Evolutionary conservation across 2,113 vertebrate species (phyloP), one percentile per base, ranked within the genome.

Genomic region (Serilophus lunatus): DNA sequence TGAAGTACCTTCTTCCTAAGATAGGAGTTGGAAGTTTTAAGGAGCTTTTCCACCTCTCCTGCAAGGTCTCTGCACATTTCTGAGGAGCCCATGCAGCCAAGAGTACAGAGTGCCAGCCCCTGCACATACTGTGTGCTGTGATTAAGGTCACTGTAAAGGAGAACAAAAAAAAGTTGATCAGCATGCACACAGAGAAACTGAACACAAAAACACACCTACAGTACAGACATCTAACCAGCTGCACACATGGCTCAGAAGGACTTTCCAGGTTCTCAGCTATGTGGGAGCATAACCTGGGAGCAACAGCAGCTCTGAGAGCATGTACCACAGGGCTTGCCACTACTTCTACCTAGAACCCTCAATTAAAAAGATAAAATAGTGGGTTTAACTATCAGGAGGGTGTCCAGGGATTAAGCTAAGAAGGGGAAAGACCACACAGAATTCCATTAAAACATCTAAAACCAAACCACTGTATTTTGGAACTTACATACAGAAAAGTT

Each of bases 11-110:
- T 99, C 99, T 99, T 99, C 96, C 99, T 99, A 96, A 99, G 98
- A 92, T 99, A 99, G 81, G 99, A 99, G 97, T 99, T 99, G 60
- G 99, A 99, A 33, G 99, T 99, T 98, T 99, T 99, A 85, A 99
- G 98, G 88, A 99, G 99, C 97, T 99, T 99, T 97, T 99, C 99
- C 82, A 99, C 99, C 82, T 99, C 99, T 90, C 99, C 99, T 82
- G 99, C 99, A 91, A 99, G 97, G 95, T 99, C 99, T 97, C 99
- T 99, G 96, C 99, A 99, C 99, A 99, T 99, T 98, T 99, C 99
- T 76, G 99, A 99, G 28, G 99, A 99, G 79, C 99, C 99, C 99
- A 99, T 99, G 96, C 99, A 99, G 96, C 99, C 99, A 42, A 99
- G 98, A 42, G 99, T 99, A 98, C 99, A 99, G 97, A 99, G 98